phyloP scores from a whole-genome alignment of 2,888 invertebrate genomes.

The Allacma fusca region DNA sequence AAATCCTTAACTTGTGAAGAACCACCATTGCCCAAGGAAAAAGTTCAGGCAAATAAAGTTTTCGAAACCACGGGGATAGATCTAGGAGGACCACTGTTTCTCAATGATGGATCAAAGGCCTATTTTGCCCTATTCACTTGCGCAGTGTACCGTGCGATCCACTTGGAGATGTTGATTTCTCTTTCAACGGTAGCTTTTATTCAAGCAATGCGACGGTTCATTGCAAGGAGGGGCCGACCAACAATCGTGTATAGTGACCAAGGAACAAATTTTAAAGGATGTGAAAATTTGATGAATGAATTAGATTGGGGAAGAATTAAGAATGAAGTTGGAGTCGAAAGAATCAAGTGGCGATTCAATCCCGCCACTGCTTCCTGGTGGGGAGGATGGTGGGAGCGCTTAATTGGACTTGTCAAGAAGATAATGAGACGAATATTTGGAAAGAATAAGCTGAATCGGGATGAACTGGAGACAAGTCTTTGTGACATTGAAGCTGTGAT shows the following conservation, averaged over 20 bases:
- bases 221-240: constrained; percentile 21
- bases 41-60: background rate
- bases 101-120: constrained; percentile 48
- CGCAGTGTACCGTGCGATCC: constrained; percentile 63
- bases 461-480: background rate
- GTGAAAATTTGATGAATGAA: constrained; percentile 10
- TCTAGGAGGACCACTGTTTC: constrained; percentile 3
- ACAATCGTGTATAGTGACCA: constrained; percentile 1
- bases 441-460: background rate
- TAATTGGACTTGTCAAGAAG: background rate
- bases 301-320: background rate
- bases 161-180: constrained; percentile 63
- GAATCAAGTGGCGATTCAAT: constrained; percentile 16
- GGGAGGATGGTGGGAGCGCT: constrained; percentile 25
- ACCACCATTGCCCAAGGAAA: constrained; percentile 8
- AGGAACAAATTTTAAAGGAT: constrained; percentile 31
- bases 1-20: background rate
- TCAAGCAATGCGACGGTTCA: constrained; percentile 45
- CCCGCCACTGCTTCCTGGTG: constrained; percentile 21
- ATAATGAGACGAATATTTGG: background rate
- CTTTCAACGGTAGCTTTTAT: constrained; percentile 62
- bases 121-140: constrained; percentile 64
- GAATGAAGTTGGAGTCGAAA: background rate
- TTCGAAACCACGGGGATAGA: constrained; percentile 22
- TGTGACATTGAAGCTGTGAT: constrained; percentile 23